These are phyloP conservation scores for Drosophila paracracens DNA, from an alignment of 2,888 invertebrate genomes.

Conservation along the genomic window DNA sequence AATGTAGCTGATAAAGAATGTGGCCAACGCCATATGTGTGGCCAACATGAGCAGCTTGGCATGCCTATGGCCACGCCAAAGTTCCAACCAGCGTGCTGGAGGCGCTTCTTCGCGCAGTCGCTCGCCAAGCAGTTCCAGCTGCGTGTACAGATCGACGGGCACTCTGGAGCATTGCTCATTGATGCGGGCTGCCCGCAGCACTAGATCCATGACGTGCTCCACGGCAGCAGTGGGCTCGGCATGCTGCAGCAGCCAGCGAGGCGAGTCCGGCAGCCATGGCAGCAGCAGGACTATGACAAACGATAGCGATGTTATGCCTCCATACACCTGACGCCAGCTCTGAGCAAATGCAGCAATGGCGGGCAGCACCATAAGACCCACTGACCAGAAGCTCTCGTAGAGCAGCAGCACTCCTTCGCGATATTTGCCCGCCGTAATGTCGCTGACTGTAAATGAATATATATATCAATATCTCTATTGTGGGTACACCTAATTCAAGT, in stretches of 20 bases:
- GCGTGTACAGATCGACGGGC: slow-evolving; percentile 76
- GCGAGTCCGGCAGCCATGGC: slow-evolving; percentile 85
- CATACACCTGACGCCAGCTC: slow-evolving; percentile 84
- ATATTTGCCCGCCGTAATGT: slow-evolving; percentile 84
- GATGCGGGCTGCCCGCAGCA: slow-evolving; percentile 80
- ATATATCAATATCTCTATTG: background rate
- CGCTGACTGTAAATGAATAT: slow-evolving; percentile 76
- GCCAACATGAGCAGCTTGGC: slow-evolving; percentile 78
- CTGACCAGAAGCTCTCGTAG: slow-evolving; percentile 85
- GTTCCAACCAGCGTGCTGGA: slow-evolving; percentile 78
- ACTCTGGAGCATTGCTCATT: slow-evolving; percentile 81
- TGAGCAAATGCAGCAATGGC: slow-evolving; percentile 81
- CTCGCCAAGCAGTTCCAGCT: slow-evolving; percentile 63
- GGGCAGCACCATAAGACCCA: slow-evolving; percentile 85
- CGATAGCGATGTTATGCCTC: slow-evolving; percentile 84
- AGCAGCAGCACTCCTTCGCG: slow-evolving; percentile 81
- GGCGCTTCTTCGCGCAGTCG: slow-evolving; percentile 64
- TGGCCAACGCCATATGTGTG: slow-evolving; percentile 82
- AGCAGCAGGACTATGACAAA: slow-evolving; percentile 82
- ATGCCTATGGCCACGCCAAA: slow-evolving; percentile 79
- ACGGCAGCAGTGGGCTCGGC: slow-evolving; percentile 65
- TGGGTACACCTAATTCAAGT: background rate
- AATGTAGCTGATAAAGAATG: slow-evolving; percentile 84
- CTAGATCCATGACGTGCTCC: slow-evolving; percentile 76
- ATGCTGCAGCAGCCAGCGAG: slow-evolving; percentile 84